Evolutionary conservation across 2,888 invertebrate species (phyloP), one percentile per base, ranked within the genome.

Genomic region (Reticulitermes lucifugus): DNA sequence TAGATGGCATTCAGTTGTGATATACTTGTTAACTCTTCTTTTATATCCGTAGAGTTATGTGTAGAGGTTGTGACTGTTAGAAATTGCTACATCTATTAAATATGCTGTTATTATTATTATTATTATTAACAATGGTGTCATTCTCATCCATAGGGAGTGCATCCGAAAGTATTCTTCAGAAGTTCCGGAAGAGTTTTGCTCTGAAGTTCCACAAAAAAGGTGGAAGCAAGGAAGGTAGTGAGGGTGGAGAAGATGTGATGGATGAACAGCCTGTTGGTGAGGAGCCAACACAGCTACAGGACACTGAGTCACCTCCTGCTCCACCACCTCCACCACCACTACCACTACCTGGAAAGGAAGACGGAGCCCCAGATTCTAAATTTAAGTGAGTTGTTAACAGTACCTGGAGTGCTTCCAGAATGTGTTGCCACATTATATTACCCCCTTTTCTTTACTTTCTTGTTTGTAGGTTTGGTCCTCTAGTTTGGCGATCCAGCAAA

Each of bases 401-500:
- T 55, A 55, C 4, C 18, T 65, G 25, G n/a, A 65, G 65, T 65
- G 12, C 2, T 10, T 14, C 25, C 65, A 65, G 25, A 65, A 12
- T n/a, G n/a, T 25, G 65, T 65, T n/a, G 6, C 25, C 25, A 25
- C 14, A n/a, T n/a, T 12, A 65, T 25, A 65, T 65, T 25, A 65
- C 5, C 65, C n/a, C 10, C n/a, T 10, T n/a, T 65, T 65, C 12
- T n/a, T 25, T 65, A n/a, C 65, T 79, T 55, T 79, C 46, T 79
- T 46, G 14, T 51, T 60, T 71, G 2, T 85, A 94, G 95, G 88
- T 94, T 95, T 89, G 95, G 95, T n/a, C 94, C 94, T 51, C 91
- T 95, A 83, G 93, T 94, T 85, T 95, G 95, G 95, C 93, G 95
- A 86, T 93, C 94, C 35, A 95, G 95, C 89, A 95, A 95, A 89